A percentile compares a stretch with the other conserved stretches of the same genome.
Conservation (phyloP, 2,888 invertebrate species). For the Microctonus hyperodae region DNA sequence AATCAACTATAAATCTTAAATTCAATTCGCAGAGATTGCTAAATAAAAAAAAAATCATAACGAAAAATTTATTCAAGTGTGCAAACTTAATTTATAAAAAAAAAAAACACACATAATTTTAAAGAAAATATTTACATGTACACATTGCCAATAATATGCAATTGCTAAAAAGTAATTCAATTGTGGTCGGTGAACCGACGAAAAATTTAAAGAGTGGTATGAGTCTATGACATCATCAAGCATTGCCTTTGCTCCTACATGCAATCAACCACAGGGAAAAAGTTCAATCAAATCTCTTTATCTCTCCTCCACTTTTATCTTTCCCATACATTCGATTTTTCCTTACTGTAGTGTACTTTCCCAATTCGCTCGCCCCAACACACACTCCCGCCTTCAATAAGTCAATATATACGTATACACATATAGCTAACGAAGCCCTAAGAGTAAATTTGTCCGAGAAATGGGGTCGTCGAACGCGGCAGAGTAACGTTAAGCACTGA, state of each 20-base stretch:
- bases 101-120: too few relatives aligned
- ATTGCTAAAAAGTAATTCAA: neutral
- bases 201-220: neutral
- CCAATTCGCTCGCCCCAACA: neutral
- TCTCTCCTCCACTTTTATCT: neutral
- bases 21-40: too few relatives aligned
- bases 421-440: conserved; percentile 20
- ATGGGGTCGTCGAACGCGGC: conserved; percentile 17
- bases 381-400: neutral
- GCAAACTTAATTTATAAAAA: too few relatives aligned
- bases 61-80: too few relatives aligned
- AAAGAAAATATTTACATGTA: neutral
- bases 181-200: neutral
- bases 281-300: too few relatives aligned
- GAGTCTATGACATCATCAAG: conserved; percentile 1
- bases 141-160: neutral
- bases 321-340: too few relatives aligned
- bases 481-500: neutral
- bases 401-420: neutral
- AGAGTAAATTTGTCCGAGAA: conserved; percentile 38
- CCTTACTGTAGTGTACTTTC: neutral
- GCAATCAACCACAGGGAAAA: too few relatives aligned
- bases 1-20: too few relatives aligned
- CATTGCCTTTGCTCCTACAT: neutral
- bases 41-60: too few relatives aligned